Base-by-base conservation (phyloP, 92 coral and sea anemone genomes). In the Scolanthus callimorphus region DNA sequence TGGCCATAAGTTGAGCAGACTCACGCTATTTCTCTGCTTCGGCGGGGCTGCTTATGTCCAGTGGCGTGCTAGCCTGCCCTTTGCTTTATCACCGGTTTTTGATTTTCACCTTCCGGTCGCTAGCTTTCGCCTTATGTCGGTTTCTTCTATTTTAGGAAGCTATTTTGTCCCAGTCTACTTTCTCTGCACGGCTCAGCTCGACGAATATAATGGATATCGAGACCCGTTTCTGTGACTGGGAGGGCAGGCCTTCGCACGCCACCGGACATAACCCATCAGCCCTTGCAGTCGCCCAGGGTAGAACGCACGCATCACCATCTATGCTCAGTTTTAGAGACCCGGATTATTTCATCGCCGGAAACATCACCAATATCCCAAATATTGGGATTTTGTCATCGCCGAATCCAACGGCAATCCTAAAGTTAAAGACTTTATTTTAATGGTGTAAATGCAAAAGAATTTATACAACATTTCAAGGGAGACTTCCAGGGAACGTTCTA, bases 241-340 rank as follows among this genome's bases (percentile, higher is more conserved):
- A 46, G 22, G 52, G 52, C 52, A 46, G 52, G 52, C 52, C 52
- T 46, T 4, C 23, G 11, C 52, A 46, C 52, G 23, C 52, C 52
- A 46, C 52, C 17, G 52, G 52, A 20, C 22, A 9, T 4, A 9
- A 6, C 4, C 23, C 52, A 4, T 20, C 52, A 4, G 22, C 22
- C 22, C 4, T 10, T 11, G 19, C 4, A 4, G 52, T 46, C 11
- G 8, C 52, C 17, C 52, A 46, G 17, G 52, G 52, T 4, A 46
- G 17, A 21, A 46, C 17, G 4, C 52, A 46, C 22, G 52, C 52
- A 4, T 19, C 52, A 4, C 52, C 52, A 4, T 6, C 8, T 4
- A 11, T 46, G 11, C 22, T 46, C 8, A 46, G 23, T 10, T 19
- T 46, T 20, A 46, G 52, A 19, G 52, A 46, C 22, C 52, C 52